Conservation (phyloP, 2,113 vertebrate species). For the Labrus mixtus region DNA sequence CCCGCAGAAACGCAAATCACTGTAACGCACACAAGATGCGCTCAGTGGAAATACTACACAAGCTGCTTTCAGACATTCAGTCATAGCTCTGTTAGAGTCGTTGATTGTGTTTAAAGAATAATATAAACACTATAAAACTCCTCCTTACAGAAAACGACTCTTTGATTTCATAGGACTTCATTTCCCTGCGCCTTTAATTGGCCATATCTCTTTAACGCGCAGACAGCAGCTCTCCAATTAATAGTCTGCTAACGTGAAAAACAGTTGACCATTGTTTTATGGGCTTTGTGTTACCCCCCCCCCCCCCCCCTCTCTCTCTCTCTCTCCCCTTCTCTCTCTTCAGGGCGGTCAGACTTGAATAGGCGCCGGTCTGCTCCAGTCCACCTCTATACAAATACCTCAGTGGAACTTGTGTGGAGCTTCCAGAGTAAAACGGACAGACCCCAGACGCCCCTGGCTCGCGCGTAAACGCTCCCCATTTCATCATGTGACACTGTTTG, state of each 20-base stretch:
- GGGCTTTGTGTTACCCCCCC: slow-evolving; percentile 66
- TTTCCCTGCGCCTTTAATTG: slow-evolving; percentile 73
- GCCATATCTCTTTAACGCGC: slow-evolving; percentile 70
- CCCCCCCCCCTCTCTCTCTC: neutral
- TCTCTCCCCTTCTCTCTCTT: slow-evolving; percentile 31
- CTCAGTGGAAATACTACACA: slow-evolving; percentile 65
- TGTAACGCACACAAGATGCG: slow-evolving; percentile 70
- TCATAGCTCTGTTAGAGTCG: slow-evolving; percentile 75
- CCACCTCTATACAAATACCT: slow-evolving; percentile 80
- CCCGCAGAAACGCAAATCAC: slow-evolving; percentile 79
- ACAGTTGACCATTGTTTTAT: slow-evolving; percentile 83
- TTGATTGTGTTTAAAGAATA: slow-evolving; percentile 74
- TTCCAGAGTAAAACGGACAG: slow-evolving; percentile 66
- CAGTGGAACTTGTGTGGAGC: slow-evolving; percentile 79
- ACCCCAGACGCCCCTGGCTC: slow-evolving; percentile 71
- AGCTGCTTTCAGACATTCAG: slow-evolving; percentile 58
- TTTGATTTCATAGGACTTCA: slow-evolving; percentile 64
- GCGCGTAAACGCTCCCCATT: slow-evolving; percentile 58
- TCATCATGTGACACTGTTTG: slow-evolving; percentile 80
- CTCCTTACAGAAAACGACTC: slow-evolving; percentile 58
- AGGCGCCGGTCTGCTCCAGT: slow-evolving; percentile 82
- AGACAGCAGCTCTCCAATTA: slow-evolving; percentile 79
- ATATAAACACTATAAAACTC: slow-evolving; percentile 71
- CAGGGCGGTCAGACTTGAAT: slow-evolving; percentile 79
- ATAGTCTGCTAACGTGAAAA: slow-evolving; percentile 82